Percentiles rank a stretch among this genome's conserved stretches.
phyloP scores from a whole-genome alignment of 2,888 invertebrate species.

The Phyto melanocephala region DNA sequence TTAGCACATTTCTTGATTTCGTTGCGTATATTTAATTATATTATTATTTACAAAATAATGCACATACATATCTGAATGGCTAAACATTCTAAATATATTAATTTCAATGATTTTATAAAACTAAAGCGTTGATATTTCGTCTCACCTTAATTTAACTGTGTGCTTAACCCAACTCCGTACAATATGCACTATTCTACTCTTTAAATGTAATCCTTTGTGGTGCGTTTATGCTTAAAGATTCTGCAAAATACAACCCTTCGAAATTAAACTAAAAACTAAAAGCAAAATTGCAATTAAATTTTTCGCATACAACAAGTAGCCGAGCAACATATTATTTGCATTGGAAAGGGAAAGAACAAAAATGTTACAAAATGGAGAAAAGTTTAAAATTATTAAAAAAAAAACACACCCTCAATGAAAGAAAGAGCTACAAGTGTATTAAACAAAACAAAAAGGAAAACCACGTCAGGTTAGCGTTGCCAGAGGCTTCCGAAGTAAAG shows the following conservation, averaged over 20 bases:
- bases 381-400: not conserved
- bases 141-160: slow-evolving; percentile 23
- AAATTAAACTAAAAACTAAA: not conserved
- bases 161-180: slow-evolving; percentile 43
- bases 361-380: not conserved
- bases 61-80: not conserved
- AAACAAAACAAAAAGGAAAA: not conserved
- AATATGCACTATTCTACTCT: slow-evolving; percentile 51
- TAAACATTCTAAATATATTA: too few species aligned
- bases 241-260: slow-evolving; percentile 57
- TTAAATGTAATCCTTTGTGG: not conserved
- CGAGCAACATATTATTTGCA: slow-evolving; percentile 58
- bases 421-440: slow-evolving; percentile 59
- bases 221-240: slow-evolving; percentile 12
- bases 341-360: not conserved
- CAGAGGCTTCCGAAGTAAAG: too few species aligned
- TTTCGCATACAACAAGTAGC: slow-evolving; percentile 63
- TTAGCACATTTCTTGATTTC: too few species aligned
- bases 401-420: slow-evolving; percentile 1
- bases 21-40: too few species aligned
- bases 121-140: too few species aligned
- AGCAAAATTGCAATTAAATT: slow-evolving; percentile 18
- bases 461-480: too few species aligned
- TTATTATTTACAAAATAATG: too few species aligned
- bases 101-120: not conserved